Conservation (phyloP, 2,888 invertebrate species). For the Doris montereyensis region DNA sequence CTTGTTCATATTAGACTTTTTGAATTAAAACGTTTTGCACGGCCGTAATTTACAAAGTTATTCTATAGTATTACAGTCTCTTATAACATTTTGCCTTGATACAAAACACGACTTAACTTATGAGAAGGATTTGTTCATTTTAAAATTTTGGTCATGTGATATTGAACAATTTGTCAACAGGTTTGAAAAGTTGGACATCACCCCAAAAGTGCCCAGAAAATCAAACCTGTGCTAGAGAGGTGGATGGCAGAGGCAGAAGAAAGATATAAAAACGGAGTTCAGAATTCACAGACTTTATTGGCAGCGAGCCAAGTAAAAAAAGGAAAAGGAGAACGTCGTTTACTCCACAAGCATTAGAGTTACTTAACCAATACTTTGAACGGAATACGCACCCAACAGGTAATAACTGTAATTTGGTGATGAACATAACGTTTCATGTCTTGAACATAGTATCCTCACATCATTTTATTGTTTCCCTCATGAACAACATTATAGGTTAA, state of each 20-base stretch:
- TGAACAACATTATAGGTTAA: too few relatives aligned
- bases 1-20: too few relatives aligned
- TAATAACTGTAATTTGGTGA: conserved; percentile 74
- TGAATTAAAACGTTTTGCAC: too few relatives aligned
- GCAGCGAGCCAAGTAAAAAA: conserved; percentile 97
- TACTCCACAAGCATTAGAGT: conserved; percentile 95
- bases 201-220: conserved; percentile 99
- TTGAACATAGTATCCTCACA: not conserved
- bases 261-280: conserved; percentile 83
- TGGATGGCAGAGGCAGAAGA: conserved; percentile 99
- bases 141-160: too few relatives aligned
- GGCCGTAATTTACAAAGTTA: too few relatives aligned
- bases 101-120: too few relatives aligned
- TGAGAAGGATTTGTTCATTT: too few relatives aligned
- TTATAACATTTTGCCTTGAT: too few relatives aligned
- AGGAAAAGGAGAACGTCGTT: conserved; percentile 96
- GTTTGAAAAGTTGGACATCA: conserved; percentile 99
- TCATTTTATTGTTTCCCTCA: too few relatives aligned
- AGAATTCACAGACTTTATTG: conserved; percentile 92
- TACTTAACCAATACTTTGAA: conserved; percentile 95
- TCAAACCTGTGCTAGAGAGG: conserved; percentile 96
- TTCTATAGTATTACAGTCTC: too few relatives aligned
- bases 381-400: conserved; percentile 98
- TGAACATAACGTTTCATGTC: too few relatives aligned
- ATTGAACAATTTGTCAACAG: too few relatives aligned